Evolutionary conservation across 2,888 invertebrate species (phyloP).

Genomic region (Oithona nana): DNA sequence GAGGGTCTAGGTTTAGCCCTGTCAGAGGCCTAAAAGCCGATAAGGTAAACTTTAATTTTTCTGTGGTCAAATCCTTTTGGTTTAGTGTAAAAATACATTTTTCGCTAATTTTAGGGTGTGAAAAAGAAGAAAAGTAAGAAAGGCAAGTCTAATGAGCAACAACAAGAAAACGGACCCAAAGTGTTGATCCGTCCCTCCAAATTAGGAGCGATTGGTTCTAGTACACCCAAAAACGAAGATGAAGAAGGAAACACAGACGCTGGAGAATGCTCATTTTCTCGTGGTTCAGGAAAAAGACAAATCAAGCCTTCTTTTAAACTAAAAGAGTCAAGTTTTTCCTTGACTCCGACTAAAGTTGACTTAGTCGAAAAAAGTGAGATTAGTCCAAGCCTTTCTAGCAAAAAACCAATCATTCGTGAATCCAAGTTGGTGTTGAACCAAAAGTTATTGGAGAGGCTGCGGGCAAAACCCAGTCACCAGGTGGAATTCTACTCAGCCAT

Average conservation of each 20-base stretch:
- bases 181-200: background rate
- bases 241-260: background rate
- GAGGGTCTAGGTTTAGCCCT: too few species aligned
- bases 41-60: too few species aligned
- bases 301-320: conserved; percentile 4
- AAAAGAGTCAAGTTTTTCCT: background rate
- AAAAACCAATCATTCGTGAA: background rate
- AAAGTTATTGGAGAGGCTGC: background rate
- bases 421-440: conserved; percentile 2
- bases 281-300: background rate
- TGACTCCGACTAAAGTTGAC: background rate
- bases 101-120: too few species aligned
- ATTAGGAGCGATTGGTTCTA: background rate
- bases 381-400: background rate
- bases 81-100: too few species aligned
- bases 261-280: background rate
- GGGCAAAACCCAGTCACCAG: conserved; percentile 5
- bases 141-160: too few species aligned
- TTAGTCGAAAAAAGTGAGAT: background rate
- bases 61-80: too few species aligned
- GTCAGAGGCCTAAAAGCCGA: too few species aligned
- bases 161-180: too few species aligned
- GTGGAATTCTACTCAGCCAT: conserved; percentile 7
- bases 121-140: too few species aligned
- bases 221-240: too few species aligned